Conservation (phyloP, 2,888 invertebrate genomes). For the Drosophila gaucha region DNA sequence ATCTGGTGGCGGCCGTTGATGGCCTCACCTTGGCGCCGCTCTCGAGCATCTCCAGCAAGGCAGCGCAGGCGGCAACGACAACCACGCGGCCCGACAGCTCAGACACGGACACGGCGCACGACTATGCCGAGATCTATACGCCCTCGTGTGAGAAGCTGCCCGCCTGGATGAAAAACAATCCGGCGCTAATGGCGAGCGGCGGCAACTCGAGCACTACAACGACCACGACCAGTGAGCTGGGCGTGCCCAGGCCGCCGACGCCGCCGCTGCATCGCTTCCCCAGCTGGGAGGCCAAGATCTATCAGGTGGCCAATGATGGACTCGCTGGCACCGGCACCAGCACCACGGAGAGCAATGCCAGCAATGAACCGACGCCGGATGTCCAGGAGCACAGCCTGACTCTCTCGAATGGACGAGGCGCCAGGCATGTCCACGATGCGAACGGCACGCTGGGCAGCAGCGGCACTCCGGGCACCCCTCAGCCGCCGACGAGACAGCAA, state of each 20-base stretch:
- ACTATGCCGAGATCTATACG: constrained; percentile 97
- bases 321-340: constrained; percentile 82
- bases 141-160: constrained; percentile 92
- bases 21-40: constrained; percentile 85
- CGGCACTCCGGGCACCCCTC: constrained; percentile 80
- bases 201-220: constrained; percentile 86
- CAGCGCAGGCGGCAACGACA: constrained; percentile 15
- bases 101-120: constrained; percentile 89
- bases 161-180: constrained; percentile 86
- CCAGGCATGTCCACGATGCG: constrained; percentile 63
- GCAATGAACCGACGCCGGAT: constrained; percentile 58
- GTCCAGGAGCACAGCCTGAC: constrained; percentile 61
- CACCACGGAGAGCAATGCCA: constrained; percentile 57
- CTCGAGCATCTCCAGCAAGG: constrained; percentile 80
- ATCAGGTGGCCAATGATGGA: constrained; percentile 91
- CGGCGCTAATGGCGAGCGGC: constrained; percentile 85
- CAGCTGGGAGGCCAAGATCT: constrained; percentile 98
- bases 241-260: constrained; percentile 90
- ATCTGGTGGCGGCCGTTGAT: constrained; percentile 87
- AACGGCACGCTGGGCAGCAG: constrained; percentile 77
- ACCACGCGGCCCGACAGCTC: constrained; percentile 85
- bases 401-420: constrained; percentile 65
- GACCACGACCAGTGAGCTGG: constrained; percentile 82
- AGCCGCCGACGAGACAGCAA: constrained; percentile 83
- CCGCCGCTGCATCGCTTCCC: constrained; percentile 96